A percentile compares a stretch with the other conserved stretches of the same genome.
Evolutionary conservation across 2,888 invertebrate genomes (phyloP).

Genomic region (Ichneumoninae sp.): DNA sequence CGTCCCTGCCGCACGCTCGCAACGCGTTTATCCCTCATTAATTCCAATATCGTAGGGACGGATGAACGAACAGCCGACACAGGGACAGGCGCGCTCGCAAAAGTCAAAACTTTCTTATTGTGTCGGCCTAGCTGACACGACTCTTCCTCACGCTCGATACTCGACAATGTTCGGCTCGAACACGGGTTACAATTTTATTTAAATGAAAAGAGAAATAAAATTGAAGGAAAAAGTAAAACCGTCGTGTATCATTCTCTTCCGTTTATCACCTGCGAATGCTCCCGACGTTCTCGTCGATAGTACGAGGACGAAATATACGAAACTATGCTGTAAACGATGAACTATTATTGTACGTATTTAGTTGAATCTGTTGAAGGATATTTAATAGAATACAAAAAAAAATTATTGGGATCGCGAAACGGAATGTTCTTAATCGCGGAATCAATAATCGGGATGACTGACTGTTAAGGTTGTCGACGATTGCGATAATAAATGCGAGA

Average conservation of each 20-base stretch:
- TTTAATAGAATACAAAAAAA: neutral
- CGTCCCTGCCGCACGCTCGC: neutral
- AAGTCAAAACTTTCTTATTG: slow-evolving; percentile 53
- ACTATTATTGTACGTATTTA: neutral
- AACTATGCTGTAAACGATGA: slow-evolving; percentile 35
- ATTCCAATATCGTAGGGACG: slow-evolving; percentile 41
- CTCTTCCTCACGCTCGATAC: slow-evolving; percentile 47
- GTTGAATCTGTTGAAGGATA: neutral
- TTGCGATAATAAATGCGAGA: slow-evolving; percentile 22
- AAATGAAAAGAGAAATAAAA: neutral
- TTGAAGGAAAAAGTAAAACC: neutral
- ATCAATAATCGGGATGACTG: slow-evolving; percentile 4
- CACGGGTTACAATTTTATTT: slow-evolving; percentile 7
- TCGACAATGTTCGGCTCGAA: slow-evolving; percentile 5
- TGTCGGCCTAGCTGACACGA: slow-evolving; percentile 24
- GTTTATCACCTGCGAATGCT: slow-evolving; percentile 44
- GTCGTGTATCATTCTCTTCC: slow-evolving; percentile 37
- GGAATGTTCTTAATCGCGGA: slow-evolving; percentile 37
- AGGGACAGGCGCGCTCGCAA: slow-evolving; percentile 8
- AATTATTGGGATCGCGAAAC: neutral
- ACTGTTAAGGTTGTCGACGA: slow-evolving; percentile 3
- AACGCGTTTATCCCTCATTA: slow-evolving; percentile 37
- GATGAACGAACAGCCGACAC: slow-evolving; percentile 35
- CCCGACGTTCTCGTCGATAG: slow-evolving; percentile 34
- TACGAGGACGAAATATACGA: slow-evolving; percentile 35